Evolutionary conservation across 2,113 vertebrate species (phyloP).

Genomic region (Antigone vipio): DNA sequence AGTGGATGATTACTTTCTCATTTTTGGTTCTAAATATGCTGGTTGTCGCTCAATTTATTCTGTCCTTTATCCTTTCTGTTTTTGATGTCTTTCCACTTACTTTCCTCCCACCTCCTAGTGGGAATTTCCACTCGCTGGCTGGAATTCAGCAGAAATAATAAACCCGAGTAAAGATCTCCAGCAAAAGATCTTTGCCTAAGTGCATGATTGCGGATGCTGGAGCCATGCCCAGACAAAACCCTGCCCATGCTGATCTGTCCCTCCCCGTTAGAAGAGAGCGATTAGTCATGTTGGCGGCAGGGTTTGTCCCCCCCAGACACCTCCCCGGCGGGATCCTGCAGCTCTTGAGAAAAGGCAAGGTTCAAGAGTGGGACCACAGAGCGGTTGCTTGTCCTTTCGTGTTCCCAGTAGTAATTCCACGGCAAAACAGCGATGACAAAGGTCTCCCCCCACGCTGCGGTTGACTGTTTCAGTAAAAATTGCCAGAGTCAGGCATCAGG

Average conservation of each 20-base stretch:
- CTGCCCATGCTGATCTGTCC: not conserved
- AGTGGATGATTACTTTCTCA: conserved; percentile 26
- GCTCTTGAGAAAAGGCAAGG: not conserved
- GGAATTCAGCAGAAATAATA: conserved; percentile 37
- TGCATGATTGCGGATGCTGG: not conserved
- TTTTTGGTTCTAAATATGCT: not conserved
- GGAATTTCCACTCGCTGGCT: conserved; percentile 15
- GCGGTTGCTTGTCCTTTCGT: not conserved
- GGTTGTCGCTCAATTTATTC: conserved; percentile 10
- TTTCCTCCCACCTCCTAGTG: conserved; percentile 6
- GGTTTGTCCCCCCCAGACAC: not conserved
- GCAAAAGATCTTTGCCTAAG: not conserved
- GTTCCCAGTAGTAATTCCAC: not conserved
- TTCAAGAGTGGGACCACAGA: not conserved
- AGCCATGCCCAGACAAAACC: not conserved
- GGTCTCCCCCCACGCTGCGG: fast-evolving
- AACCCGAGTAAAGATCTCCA: not conserved
- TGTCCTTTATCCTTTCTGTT: conserved; percentile 9
- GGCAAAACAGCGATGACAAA: fast-evolving
- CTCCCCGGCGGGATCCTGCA: not conserved
- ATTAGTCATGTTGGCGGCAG: not conserved
- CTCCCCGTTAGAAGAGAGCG: not conserved
- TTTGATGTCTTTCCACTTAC: not conserved
- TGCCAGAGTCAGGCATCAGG: not conserved
- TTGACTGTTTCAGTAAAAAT: not conserved